phyloP scores from a whole-genome alignment of 2,888 invertebrate genomes.

The Lamproptera curius region DNA sequence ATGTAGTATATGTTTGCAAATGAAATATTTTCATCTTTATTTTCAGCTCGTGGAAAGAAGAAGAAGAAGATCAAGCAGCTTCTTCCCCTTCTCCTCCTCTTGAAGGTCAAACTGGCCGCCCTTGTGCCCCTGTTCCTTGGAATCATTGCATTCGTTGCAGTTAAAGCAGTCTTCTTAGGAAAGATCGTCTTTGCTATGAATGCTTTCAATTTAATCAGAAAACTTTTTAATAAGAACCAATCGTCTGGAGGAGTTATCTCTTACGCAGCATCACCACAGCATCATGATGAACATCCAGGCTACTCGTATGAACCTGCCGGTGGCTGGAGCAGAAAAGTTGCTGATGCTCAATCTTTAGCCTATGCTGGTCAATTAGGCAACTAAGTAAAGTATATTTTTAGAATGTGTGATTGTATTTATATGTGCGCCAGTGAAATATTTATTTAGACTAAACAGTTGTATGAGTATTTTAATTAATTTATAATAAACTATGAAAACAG shows the following conservation, averaged over 20 bases:
- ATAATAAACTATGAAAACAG: conserved; percentile 30
- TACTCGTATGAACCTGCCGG: conserved; percentile 74
- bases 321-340: conserved; percentile 82
- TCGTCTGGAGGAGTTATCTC: conserved; percentile 52
- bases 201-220: conserved; percentile 80
- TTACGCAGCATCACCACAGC: conserved; percentile 82
- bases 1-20: too few relatives aligned
- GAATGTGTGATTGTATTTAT: conserved; percentile 39
- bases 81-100: conserved; percentile 84
- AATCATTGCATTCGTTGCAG: conserved; percentile 85
- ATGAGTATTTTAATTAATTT: conserved; percentile 62
- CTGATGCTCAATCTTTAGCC: conserved; percentile 82
- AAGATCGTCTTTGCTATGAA: conserved; percentile 91
- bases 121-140: conserved; percentile 87
- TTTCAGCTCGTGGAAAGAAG: conserved; percentile 83
- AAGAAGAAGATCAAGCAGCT: conserved; percentile 89
- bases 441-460: conserved; percentile 36
- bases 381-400: conserved; percentile 28
- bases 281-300: conserved; percentile 77
- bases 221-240: conserved; percentile 82
- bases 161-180: conserved; percentile 90
- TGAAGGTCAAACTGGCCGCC: conserved; percentile 87
- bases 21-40: conserved; percentile 19
- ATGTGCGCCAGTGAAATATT: conserved; percentile 35
- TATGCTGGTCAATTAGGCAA: conserved; percentile 72